phyloP scores from a whole-genome alignment of 2,888 invertebrate genomes.

The Calameuta idolon region DNA sequence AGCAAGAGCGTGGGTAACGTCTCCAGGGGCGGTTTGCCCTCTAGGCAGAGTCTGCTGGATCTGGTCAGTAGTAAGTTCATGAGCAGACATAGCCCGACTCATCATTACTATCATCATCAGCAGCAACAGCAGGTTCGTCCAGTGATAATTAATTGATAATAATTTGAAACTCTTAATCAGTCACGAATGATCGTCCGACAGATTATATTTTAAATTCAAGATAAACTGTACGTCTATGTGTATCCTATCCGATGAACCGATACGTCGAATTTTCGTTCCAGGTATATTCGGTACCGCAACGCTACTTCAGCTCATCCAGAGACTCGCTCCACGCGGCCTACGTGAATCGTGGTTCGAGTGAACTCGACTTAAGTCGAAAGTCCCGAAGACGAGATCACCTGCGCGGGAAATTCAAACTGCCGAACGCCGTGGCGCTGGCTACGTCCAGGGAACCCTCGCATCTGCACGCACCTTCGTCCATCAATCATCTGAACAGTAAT shows the following conservation, averaged over 20 bases:
- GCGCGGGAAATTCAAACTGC: constrained; percentile 74
- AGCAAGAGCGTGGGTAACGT: constrained; percentile 61
- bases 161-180: not conserved
- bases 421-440: constrained; percentile 72
- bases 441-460: constrained; percentile 83
- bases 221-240: too few species aligned
- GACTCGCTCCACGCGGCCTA: constrained; percentile 80
- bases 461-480: constrained; percentile 72
- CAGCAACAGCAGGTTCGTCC: constrained; percentile 36
- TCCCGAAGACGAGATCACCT: constrained; percentile 75
- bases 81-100: constrained; percentile 60
- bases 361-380: constrained; percentile 82
- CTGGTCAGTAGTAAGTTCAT: constrained; percentile 63
- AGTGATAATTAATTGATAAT: not conserved
- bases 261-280: constrained; percentile 39
- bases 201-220: not conserved
- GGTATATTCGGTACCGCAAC: constrained; percentile 68
- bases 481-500: constrained; percentile 73
- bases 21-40: constrained; percentile 54
- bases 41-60: constrained; percentile 62
- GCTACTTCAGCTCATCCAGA: constrained; percentile 78
- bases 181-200: not conserved
- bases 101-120: constrained; percentile 61
- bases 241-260: not conserved
- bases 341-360: constrained; percentile 77